Conservation (phyloP, 1,140 invertebrate species). For the Pogonomyrmex barbatus region DNA sequence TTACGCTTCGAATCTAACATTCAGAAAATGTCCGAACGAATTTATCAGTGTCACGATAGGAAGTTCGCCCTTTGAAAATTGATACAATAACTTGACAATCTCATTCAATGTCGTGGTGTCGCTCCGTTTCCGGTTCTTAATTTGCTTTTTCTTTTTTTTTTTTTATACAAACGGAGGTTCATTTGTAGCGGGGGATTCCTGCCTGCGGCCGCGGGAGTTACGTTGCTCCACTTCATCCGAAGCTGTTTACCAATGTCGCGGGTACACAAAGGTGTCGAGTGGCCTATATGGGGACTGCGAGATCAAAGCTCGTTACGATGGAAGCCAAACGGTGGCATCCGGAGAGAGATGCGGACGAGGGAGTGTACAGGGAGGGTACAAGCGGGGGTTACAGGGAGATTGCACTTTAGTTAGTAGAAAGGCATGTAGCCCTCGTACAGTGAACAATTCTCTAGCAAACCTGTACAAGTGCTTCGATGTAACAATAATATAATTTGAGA, state of each 20-base stretch:
- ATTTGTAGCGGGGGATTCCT: slow-evolving; percentile 50
- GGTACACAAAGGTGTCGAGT: slow-evolving; percentile 74
- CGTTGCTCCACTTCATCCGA: slow-evolving; percentile 2
- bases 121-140: slow-evolving; percentile 2
- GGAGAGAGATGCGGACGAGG: slow-evolving; percentile 22
- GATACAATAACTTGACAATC: slow-evolving; percentile 13
- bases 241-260: slow-evolving; percentile 64
- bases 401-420: slow-evolving; percentile 36
- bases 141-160: slow-evolving; percentile 53
- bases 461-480: slow-evolving; percentile 27
- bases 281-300: slow-evolving; percentile 70
- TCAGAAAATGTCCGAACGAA: background rate
- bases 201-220: slow-evolving; percentile 38
- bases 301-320: slow-evolving; percentile 77
- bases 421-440: slow-evolving; percentile 1
- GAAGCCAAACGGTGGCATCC: slow-evolving; percentile 10
- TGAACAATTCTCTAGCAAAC: slow-evolving; percentile 40
- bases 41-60: background rate
- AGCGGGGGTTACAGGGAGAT: slow-evolving; percentile 63
- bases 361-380: slow-evolving; percentile 40
- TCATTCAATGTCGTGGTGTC: background rate
- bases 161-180: slow-evolving; percentile 13
- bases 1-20: background rate
- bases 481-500: slow-evolving; percentile 13
- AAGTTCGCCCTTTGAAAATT: background rate